Evolutionary conservation across 2,888 invertebrate species (phyloP).

Genomic region (Onthophagus sagittarius): DNA sequence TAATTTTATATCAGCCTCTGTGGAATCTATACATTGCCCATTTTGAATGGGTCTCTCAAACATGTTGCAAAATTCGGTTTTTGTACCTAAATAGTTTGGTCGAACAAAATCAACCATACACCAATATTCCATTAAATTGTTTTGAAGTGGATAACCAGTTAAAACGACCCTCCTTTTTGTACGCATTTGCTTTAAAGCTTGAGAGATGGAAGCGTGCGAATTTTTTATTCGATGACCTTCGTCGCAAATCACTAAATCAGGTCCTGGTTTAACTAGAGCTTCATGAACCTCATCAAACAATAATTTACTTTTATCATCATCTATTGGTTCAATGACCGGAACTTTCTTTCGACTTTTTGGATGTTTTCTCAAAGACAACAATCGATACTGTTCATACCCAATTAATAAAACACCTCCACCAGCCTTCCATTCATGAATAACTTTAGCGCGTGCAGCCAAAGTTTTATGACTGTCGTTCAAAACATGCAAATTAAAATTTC

Average conservation of each 20-base stretch:
- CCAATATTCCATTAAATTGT: slow-evolving; percentile 95
- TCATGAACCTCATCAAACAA: slow-evolving; percentile 79
- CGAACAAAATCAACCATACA: slow-evolving; percentile 99
- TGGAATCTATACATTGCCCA: slow-evolving; percentile 96
- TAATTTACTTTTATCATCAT: slow-evolving; percentile 64
- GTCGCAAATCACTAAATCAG: slow-evolving; percentile 92
- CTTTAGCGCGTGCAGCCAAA: slow-evolving; percentile 79
- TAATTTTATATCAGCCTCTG: slow-evolving; percentile 85
- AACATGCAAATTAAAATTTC: slow-evolving; percentile 84
- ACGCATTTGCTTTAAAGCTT: slow-evolving; percentile 89
- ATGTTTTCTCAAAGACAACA: slow-evolving; percentile 76
- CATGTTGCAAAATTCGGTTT: slow-evolving; percentile 97
- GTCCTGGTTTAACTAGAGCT: slow-evolving; percentile 85
- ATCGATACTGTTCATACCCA: slow-evolving; percentile 94
- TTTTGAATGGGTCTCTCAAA: slow-evolving; percentile 98
- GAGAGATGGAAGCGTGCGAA: slow-evolving; percentile 93
- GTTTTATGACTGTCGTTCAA: slow-evolving; percentile 94
- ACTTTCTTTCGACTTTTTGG: slow-evolving; percentile 62
- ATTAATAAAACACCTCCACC: slow-evolving; percentile 92
- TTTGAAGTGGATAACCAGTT: slow-evolving; percentile 97
- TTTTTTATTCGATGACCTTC: slow-evolving; percentile 98
- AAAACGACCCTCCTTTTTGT: slow-evolving; percentile 92
- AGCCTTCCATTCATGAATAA: slow-evolving; percentile 80
- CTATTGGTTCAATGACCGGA: slow-evolving; percentile 46
- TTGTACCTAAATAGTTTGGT: slow-evolving; percentile 94